Percentiles rank a stretch among this genome's conserved stretches.
These are phyloP conservation scores for Masticophis lateralis DNA, from an alignment of 2,797 vertebrate genomes.

Conservation along the genomic window DNA sequence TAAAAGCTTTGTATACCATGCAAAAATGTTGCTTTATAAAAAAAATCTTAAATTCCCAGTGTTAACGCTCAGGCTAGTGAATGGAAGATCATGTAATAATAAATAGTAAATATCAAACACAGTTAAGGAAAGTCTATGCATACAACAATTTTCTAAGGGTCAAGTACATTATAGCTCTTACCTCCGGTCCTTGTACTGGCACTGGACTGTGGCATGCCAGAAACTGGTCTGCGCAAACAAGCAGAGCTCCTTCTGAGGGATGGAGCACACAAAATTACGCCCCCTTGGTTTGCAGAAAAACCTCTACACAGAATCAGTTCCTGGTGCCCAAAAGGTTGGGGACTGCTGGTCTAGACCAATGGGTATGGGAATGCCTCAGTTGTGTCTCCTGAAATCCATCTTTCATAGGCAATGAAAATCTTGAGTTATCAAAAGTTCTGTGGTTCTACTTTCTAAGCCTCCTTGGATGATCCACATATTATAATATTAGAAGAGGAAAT, in stretches of 20 bases:
- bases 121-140: background rate
- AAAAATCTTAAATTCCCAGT: background rate
- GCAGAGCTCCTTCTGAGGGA: too few species aligned
- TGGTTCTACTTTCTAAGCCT: background rate
- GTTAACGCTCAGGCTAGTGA: background rate
- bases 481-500: background rate
- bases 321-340: too few species aligned
- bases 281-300: too few species aligned
- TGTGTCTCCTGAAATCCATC: background rate
- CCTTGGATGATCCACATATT: background rate
- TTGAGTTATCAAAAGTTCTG: background rate
- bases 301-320: too few species aligned
- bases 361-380: background rate
- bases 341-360: background rate
- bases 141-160: background rate
- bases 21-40: background rate
- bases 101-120: background rate
- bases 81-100: background rate
- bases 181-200: background rate
- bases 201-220: too few species aligned
- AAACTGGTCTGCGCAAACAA: too few species aligned
- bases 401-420: background rate
- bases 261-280: too few species aligned
- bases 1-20: background rate
- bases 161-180: background rate